Conservation (phyloP, 2,888 invertebrate species). For the Zonitis immaculata region DNA sequence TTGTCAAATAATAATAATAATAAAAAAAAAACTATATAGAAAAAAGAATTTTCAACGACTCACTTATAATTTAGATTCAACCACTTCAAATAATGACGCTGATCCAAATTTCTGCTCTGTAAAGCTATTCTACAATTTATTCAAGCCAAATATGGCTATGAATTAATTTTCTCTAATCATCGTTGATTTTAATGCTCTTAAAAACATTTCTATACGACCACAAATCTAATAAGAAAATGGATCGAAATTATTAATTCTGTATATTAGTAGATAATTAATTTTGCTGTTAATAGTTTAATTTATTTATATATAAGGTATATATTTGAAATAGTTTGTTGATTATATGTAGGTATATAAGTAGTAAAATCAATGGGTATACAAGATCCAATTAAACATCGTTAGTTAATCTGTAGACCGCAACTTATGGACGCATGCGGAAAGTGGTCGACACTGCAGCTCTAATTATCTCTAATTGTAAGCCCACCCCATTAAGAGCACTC, state of each 20-base stretch:
- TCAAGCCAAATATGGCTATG: constrained; percentile 10
- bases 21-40: background rate
- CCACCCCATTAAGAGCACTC: constrained; percentile 30
- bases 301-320: too few species aligned
- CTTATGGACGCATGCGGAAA: constrained; percentile 29
- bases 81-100: constrained; percentile 15
- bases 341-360: too few species aligned
- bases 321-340: too few species aligned
- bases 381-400: constrained; percentile 43
- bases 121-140: constrained; percentile 10
- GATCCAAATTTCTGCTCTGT: constrained; percentile 9
- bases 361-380: constrained; percentile 12
- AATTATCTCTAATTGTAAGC: constrained; percentile 47
- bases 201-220: constrained; percentile 3
- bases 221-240: too few species aligned
- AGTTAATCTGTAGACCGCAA: constrained; percentile 43
- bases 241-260: too few species aligned
- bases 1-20: too few species aligned
- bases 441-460: constrained; percentile 37
- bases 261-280: too few species aligned
- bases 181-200: background rate
- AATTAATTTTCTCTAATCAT: constrained; percentile 13
- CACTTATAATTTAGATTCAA: constrained; percentile 1
- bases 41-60: background rate
- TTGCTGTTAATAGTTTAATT: too few species aligned